Conservation (phyloP, 2,113 vertebrate species). For the Malurus melanocephalus region DNA sequence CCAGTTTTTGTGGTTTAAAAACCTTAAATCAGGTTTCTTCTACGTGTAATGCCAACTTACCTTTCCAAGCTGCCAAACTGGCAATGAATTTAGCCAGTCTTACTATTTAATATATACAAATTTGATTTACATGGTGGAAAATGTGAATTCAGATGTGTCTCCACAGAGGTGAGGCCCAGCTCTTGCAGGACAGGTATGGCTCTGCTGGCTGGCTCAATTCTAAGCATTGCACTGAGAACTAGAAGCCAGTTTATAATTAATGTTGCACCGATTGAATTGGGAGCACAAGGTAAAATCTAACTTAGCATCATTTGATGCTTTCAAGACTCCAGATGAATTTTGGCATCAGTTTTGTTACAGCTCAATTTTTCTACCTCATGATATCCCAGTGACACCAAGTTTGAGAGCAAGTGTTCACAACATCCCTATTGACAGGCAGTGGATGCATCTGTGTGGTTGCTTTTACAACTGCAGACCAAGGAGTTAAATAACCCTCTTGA, state of each 20-base stretch:
- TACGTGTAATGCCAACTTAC: not conserved
- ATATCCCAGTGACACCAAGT: not conserved
- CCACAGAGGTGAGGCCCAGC: not conserved
- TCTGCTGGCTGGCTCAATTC: not conserved
- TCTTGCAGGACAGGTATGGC: not conserved
- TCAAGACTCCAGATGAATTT: not conserved
- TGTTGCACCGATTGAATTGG: not conserved
- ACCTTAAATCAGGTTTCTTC: not conserved
- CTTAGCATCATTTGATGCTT: not conserved
- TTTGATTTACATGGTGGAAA: not conserved
- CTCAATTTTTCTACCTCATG: not conserved
- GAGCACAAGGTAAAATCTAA: not conserved
- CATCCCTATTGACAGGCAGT: not conserved
- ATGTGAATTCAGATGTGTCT: not conserved
- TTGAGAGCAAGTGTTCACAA: not conserved
- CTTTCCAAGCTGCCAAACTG: not conserved
- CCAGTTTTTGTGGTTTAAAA: not conserved
- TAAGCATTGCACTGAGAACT: not conserved
- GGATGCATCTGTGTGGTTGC: not conserved
- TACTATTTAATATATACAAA: not conserved
- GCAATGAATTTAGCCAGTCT: not conserved
- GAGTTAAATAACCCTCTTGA: not conserved
- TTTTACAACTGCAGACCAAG: not conserved
- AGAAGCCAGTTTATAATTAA: not conserved
- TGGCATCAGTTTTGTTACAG: not conserved